Base-by-base conservation (phyloP, 2,888 invertebrate species). In the Exocentrus adspersus region DNA sequence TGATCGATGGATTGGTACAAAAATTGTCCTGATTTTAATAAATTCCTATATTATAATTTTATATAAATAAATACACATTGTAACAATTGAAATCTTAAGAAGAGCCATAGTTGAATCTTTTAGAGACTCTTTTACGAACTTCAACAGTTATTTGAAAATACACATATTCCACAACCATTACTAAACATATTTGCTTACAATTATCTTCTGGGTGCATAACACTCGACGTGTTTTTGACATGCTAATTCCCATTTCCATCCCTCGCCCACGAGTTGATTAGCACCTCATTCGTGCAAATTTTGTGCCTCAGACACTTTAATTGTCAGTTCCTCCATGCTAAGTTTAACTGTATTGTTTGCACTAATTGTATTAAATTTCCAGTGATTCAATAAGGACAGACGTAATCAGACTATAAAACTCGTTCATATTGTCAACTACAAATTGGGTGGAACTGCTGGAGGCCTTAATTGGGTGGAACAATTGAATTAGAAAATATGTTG, bases 271-370 rank as follows among this genome's bases (percentile, higher is more conserved):
- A 41, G 7, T 20, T 43, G 14, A 16, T 37, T n/a, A 45, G 37
- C 37, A 42, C 20, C 50, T 30, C 20, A 24, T 45, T 30, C 28
- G n/a, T 12, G 24, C 28, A 32, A 48, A 54, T 37, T 56, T 48
- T 43, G 50, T 50, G 62, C 21, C 19, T 24, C 62, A 43, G 62
- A 62, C 50, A 50, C 48, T 20, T 50, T 62, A 62, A 62, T 56
- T 62, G 62, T 37, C 50, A 62, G 56, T 62, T 62, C 62, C 62
- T 62, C 14, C 52, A 32, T 10, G 17, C 43, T 28, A 37, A 60
- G 51, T 60, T 60, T 60, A 51, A 60, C 51, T 42, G 60, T 41
- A 60, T 60, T 60, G 60, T 60, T 60, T 43, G 60, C 16, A 19
- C 32, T 60, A 60, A 60, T 60, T 60, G 32, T 41, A 32, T 43